These are phyloP conservation scores for Mesorhabditis belari DNA, from an alignment of 2,888 invertebrate genomes.

Conservation along the genomic window DNA sequence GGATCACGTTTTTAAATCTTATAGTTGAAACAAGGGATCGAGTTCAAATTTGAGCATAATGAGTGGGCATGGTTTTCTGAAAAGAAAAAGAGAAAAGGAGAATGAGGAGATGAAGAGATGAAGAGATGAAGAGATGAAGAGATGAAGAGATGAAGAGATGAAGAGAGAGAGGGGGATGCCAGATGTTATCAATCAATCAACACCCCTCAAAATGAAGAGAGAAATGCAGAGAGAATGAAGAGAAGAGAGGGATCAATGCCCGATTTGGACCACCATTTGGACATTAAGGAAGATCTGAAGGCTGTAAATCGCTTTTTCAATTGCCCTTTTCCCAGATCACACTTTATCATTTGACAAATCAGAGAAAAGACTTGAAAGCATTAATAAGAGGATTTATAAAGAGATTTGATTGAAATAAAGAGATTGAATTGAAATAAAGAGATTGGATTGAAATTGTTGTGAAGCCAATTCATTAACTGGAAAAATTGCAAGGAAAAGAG, in stretches of 20 bases:
- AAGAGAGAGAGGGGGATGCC: conserved; percentile 1
- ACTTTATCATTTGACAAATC: too few species aligned
- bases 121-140: neutral
- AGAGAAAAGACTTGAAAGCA: neutral
- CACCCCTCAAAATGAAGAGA: neutral
- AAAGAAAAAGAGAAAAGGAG: neutral
- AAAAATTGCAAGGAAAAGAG: too few species aligned
- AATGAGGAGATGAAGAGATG: conserved; percentile 1
- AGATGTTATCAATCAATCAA: neutral
- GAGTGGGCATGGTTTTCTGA: neutral
- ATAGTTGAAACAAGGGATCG: too few species aligned
- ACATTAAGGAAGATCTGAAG: too few species aligned
- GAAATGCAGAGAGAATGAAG: neutral
- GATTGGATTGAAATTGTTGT: too few species aligned
- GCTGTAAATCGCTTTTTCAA: too few species aligned
- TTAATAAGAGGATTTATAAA: neutral
- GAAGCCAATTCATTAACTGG: too few species aligned
- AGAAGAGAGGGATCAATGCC: neutral
- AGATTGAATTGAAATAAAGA: neutral
- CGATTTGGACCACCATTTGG: neutral
- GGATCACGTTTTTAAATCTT: too few species aligned
- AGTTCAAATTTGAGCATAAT: too few species aligned
- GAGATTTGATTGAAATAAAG: neutral
- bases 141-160: conserved; percentile 1
- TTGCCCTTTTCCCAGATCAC: too few species aligned